Percentiles rank a stretch among this genome's conserved stretches.
Conservation (phyloP, 2,113 vertebrate genomes). For the Notarius lentiginosus region DNA sequence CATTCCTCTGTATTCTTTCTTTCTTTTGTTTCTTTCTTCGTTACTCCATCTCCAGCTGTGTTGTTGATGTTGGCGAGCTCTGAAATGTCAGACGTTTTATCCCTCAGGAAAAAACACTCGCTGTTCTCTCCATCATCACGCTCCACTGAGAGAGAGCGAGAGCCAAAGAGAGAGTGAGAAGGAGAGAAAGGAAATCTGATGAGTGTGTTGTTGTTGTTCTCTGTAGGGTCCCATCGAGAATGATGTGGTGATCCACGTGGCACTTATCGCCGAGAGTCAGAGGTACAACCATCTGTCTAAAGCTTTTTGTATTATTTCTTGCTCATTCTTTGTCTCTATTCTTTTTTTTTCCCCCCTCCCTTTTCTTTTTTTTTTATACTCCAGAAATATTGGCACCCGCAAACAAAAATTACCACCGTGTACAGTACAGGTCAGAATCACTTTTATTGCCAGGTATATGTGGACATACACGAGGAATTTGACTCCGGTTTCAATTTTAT, state of each 20-base stretch:
- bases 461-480: no score
- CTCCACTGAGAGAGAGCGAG: background rate
- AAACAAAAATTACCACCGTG: background rate
- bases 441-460: no score
- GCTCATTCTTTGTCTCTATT: background rate
- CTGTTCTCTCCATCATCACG: background rate
- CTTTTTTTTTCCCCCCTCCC: background rate
- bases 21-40: background rate
- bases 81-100: slow-evolving; percentile 30
- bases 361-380: slow-evolving; percentile 19
- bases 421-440: background rate
- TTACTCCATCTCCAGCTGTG: background rate
- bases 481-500: no score
- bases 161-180: background rate
- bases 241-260: slow-evolving; percentile 89
- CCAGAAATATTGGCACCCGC: slow-evolving; percentile 5
- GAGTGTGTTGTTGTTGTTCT: slow-evolving; percentile 42
- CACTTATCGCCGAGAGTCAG: slow-evolving; percentile 94
- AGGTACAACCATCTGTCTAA: slow-evolving; percentile 74
- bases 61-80: slow-evolving; percentile 8
- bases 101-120: slow-evolving; percentile 28
- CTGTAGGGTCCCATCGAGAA: slow-evolving; percentile 94
- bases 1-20: background rate
- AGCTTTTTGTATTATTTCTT: background rate
- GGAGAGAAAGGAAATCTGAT: background rate